Evolutionary conservation across 2,113 vertebrate species (phyloP).

Genomic region (Alosa alosa): DNA sequence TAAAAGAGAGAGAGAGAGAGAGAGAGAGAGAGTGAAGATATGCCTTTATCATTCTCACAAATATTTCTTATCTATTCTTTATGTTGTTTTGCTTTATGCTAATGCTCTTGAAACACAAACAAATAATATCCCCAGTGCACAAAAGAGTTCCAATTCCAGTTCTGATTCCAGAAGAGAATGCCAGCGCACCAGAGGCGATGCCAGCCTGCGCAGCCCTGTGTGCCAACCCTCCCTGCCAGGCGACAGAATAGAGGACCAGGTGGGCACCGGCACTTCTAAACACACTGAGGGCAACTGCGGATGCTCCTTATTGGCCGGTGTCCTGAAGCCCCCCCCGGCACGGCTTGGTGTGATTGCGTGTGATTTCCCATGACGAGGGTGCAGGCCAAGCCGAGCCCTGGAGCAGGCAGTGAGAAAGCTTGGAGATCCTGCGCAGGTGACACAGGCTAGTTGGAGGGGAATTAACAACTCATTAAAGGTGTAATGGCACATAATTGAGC

Average conservation of each 20-base stretch:
- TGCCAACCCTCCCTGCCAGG: not conserved
- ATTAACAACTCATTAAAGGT: slow-evolving; percentile 38
- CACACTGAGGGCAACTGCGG: not conserved
- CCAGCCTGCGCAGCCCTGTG: not conserved
- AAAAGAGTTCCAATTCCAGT: not conserved
- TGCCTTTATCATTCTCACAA: not conserved
- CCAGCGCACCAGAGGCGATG: not conserved
- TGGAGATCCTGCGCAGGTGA: slow-evolving; percentile 26
- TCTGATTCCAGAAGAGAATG: not conserved
- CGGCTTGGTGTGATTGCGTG: slow-evolving; percentile 36
- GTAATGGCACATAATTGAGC: slow-evolving; percentile 37
- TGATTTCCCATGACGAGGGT: slow-evolving; percentile 44
- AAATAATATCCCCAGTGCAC: not conserved
- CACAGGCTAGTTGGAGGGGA: slow-evolving; percentile 25
- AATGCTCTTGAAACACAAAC: not conserved
- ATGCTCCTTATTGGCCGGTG: slow-evolving; percentile 10
- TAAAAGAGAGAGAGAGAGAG: not conserved
- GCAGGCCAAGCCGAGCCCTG: not conserved
- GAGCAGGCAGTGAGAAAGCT: not conserved
- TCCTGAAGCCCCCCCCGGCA: not conserved
- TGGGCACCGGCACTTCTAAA: not conserved
- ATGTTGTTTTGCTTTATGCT: too few relatives aligned
- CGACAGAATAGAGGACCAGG: not conserved
- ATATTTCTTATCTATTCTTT: not conserved
- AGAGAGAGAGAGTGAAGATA: not conserved